Evolutionary conservation across 1,140 invertebrate species (phyloP).

Genomic region (Rhynchophorus ferrugineus): DNA sequence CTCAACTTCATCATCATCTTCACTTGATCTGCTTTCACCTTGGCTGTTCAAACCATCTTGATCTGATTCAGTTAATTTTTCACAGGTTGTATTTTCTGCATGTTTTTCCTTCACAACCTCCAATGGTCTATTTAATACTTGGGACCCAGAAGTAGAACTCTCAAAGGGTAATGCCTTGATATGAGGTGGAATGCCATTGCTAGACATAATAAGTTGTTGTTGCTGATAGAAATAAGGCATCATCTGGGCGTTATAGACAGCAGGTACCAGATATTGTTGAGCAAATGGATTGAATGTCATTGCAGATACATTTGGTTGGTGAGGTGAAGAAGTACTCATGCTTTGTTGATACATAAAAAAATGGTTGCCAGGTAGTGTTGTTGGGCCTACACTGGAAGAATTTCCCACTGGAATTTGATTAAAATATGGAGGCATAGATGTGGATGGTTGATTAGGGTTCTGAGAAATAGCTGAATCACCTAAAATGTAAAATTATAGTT

Average conservation of each 20-base stretch:
- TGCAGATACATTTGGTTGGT: constrained; percentile 28
- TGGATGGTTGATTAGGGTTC: constrained; percentile 17
- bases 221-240: constrained; percentile 50
- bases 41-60: background rate
- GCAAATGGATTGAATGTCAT: constrained; percentile 40
- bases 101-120: constrained; percentile 19
- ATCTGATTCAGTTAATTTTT: background rate
- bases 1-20: constrained; percentile 9
- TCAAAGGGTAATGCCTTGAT: constrained; percentile 30
- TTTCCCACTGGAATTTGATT: constrained; percentile 16
- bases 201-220: constrained; percentile 49
- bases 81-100: constrained; percentile 24
- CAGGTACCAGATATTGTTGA: constrained; percentile 49
- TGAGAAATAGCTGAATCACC: background rate
- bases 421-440: constrained; percentile 7
- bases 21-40: background rate
- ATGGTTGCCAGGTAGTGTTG: constrained; percentile 30
- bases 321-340: constrained; percentile 46
- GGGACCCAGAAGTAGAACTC: constrained; percentile 8
- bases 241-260: constrained; percentile 48
- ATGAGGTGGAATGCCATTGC: constrained; percentile 28
- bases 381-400: constrained; percentile 12
- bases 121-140: background rate
- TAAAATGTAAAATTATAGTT: constrained; percentile 1
- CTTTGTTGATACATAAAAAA: constrained; percentile 53